Base-by-base conservation (phyloP, 2,797 vertebrate species). In the Takifugu ocellatus region DNA sequence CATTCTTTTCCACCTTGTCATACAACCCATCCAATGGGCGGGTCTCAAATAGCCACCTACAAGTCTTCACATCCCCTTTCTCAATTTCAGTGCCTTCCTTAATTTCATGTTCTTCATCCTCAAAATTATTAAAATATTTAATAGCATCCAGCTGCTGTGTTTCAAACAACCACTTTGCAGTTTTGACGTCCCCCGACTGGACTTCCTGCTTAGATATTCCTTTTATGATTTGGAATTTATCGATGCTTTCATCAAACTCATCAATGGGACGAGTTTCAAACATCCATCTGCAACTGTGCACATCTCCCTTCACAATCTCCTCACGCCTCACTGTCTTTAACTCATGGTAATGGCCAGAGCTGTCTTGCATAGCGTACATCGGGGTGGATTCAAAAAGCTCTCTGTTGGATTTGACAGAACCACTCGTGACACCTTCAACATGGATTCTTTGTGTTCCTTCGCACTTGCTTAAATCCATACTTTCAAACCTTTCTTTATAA, bases 151-250 rank as follows among this genome's bases (percentile, higher is more conserved):
- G 92, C 27, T 93, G 84, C 59, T 97, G 94, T 8, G 95, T 98
- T 89, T 98, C 95, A 81, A 98, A 98, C 55, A 98, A 79, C 95
- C 95, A 98, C 79, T 95, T 96, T 17, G 94, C 95, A 24, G 94
- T 94, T 90, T 96, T 97, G 26, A 98, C 95, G 54, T 96, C 94
- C 21, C 95, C 95, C 0, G 94, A 90, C 75, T 94, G 89, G 6
- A 97, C 91, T 83, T 97, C 94, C 85, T 95, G 89, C 68, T 96
- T 94, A 50, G 95, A 96, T 74, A 98, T 96, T 5, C 95, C 95
- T 86, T 94, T 95, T 33, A 98, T 98, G 49, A 98, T 82, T 83
- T 97, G 94, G 63, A 93, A 94, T 76, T 94, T 96, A 66, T 90
- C 78, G 59, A 93, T 87, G 60, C 94, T 95, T 74, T 96, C 94